Evolutionary conservation across 2,797 vertebrate species (phyloP).

Genomic region (Enteromius anoplus): DNA sequence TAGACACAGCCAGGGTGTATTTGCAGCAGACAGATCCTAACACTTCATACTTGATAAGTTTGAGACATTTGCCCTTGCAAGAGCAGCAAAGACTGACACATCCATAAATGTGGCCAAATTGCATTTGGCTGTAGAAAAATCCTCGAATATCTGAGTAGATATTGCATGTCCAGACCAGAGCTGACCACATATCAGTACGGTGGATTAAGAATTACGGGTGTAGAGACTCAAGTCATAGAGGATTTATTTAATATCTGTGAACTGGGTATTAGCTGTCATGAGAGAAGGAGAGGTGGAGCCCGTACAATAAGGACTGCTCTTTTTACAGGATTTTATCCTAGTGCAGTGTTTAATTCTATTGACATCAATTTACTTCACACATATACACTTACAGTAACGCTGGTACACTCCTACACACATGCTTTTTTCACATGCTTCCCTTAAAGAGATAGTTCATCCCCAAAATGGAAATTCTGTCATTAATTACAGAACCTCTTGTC

Average conservation of each 20-base stretch:
- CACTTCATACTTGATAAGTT: conserved; percentile 17
- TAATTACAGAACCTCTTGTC: neutral
- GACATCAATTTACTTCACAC: conserved; percentile 14
- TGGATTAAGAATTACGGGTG: conserved; percentile 30
- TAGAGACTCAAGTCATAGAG: conserved; percentile 32
- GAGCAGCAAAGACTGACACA: conserved; percentile 28
- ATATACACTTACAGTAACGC: neutral
- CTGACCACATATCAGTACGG: conserved; percentile 38
- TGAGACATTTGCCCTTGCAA: conserved; percentile 23
- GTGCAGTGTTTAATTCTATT: conserved; percentile 1
- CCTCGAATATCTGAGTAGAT: neutral
- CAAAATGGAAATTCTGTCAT: neutral
- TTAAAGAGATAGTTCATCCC: neutral
- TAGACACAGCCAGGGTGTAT: neutral
- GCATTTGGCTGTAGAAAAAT: conserved; percentile 22
- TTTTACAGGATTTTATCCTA: conserved; percentile 15
- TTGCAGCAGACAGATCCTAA: neutral
- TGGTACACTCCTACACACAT: neutral
- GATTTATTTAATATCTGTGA: conserved; percentile 38
- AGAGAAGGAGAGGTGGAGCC: conserved; percentile 2
- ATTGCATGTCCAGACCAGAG: conserved; percentile 33
- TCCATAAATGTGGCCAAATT: conserved; percentile 29
- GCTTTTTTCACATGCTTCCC: conserved; percentile 7
- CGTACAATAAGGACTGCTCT: neutral
- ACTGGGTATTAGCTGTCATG: conserved; percentile 7